Base-by-base conservation (phyloP, 2,888 invertebrate species). In the Leucoma salicis region DNA sequence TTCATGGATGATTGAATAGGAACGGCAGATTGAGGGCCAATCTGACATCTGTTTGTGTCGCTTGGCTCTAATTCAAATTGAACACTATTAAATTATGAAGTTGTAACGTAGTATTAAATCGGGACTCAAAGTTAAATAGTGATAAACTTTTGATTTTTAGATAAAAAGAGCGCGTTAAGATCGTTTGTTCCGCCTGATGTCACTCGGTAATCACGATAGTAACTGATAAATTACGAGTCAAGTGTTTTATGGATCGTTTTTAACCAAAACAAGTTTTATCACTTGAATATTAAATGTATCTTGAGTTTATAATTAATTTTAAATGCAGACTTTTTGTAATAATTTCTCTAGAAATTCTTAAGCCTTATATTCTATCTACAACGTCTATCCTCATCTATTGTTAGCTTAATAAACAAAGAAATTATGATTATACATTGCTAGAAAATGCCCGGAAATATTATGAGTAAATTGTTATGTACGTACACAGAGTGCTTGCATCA, bases 1-100 rank as follows among this genome's bases (percentile, higher is more conserved):
- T 85, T 85, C 81, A 77, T 72, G 83, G 75, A 67, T 82, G 81
- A 85, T 68, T 82, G 80, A 85, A 79, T 78, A 80, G 73, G 70
- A 73, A 63, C 64, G 70, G 70, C 74, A 66, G 76, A 74, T 66
- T 66, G 80, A 79, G 85, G 84, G 83, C 79, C 83, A 76, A 57
- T 59, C 57, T 52, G 63, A 66, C 76, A 80, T 80, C 78, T 79
- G 79, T 70, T 65, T 61, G 64, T 68, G 64, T 70, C 69, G 63
- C 54, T 82, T 82, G 78, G 80, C 78, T 73, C 69, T 63, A 53
- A 80, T 81, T 84, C 81, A 83, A 84, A 82, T 81, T 75, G 63
- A 73, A 74, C 78, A 70, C 65, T 66, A 66, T 62, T 64, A 61
- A 53, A 60, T 61, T 27, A 27, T 57, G 51, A 53, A 46, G 46